Conservation (phyloP, 2,888 invertebrate genomes). For the Ligdia adustata region DNA sequence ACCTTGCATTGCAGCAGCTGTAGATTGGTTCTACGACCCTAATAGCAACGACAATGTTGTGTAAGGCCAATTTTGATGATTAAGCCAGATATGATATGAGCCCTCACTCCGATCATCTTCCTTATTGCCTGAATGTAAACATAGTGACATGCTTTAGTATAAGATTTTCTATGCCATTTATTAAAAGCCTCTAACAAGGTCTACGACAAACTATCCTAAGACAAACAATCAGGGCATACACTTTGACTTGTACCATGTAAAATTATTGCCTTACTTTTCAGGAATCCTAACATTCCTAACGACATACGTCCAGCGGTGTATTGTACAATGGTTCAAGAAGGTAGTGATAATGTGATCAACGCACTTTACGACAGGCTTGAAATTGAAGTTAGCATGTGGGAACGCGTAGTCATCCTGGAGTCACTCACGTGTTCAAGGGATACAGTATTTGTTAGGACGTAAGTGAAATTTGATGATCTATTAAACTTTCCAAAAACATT, state of each 20-base stretch:
- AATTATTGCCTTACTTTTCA: conserved; percentile 33
- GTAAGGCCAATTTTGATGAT: conserved; percentile 47
- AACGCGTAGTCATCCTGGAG: conserved; percentile 88
- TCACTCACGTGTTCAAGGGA: conserved; percentile 89
- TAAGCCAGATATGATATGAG: neutral
- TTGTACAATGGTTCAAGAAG: conserved; percentile 89
- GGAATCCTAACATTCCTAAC: conserved; percentile 68
- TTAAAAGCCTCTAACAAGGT: no score
- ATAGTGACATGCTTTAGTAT: no score
- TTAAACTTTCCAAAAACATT: no score
- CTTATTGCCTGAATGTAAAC: no score
- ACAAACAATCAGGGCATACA: no score
- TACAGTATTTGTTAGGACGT: conserved; percentile 77
- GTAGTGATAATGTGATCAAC: conserved; percentile 87
- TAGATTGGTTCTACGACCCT: conserved; percentile 70
- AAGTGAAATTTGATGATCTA: conserved; percentile 39
- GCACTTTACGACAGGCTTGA: conserved; percentile 87
- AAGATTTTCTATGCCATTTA: no score
- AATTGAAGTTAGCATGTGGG: conserved; percentile 87
- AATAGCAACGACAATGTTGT: conserved; percentile 50
- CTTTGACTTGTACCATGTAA: no score
- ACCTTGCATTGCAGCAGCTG: conserved; percentile 72
- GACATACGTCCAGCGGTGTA: conserved; percentile 87
- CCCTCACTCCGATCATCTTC: no score
- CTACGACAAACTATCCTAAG: no score